phyloP scores from a whole-genome alignment of 2,113 vertebrate species.

The Polyodon spathula region DNA sequence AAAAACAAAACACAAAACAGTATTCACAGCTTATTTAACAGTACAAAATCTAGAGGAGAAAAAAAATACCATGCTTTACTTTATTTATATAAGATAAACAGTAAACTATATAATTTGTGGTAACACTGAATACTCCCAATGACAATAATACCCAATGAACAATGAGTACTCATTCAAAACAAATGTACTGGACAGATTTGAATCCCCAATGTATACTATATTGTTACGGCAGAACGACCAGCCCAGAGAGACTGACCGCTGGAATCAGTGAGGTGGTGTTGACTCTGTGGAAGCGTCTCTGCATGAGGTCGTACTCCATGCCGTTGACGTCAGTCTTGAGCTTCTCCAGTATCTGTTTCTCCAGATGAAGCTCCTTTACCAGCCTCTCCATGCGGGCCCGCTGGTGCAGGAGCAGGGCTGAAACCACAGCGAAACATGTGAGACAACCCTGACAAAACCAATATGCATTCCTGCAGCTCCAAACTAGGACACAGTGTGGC shows the following conservation, averaged over 20 bases:
- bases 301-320: constrained; percentile 94
- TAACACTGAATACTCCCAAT: no score
- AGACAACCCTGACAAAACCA: neutral
- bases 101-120: no score
- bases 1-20: no score
- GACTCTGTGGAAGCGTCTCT: constrained; percentile 86
- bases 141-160: no score
- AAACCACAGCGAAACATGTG: neutral
- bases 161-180: no score
- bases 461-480: neutral
- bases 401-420: constrained; percentile 94
- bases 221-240: neutral
- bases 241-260: constrained; percentile 58
- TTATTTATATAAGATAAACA: no score
- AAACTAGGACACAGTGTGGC: neutral
- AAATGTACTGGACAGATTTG: no score
- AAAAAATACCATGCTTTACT: no score
- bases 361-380: constrained; percentile 79
- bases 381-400: constrained; percentile 95
- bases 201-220: neutral
- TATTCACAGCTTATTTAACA: no score
- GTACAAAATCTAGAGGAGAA: no score
- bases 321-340: constrained; percentile 88
- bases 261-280: constrained; percentile 84
- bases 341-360: constrained; percentile 83